Percentiles rank a stretch among this genome's conserved stretches.
These are phyloP conservation scores for Lutjanus campechanus DNA, from an alignment of 2,797 vertebrate genomes.

Conservation along the genomic window DNA sequence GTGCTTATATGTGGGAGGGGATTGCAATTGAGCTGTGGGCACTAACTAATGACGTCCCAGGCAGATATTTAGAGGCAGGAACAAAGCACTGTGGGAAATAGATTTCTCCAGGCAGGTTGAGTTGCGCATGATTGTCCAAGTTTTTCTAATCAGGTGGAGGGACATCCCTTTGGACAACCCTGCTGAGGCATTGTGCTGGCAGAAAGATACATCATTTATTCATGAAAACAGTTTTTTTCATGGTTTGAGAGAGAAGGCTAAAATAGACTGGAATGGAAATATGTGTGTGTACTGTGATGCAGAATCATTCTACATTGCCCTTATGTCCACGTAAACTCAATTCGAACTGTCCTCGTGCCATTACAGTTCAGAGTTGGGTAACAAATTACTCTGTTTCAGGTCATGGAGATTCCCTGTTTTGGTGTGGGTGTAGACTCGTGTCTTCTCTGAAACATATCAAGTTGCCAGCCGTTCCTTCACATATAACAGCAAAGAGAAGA, in stretches of 20 bases:
- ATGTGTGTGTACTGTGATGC: slow-evolving; percentile 7
- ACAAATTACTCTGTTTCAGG: background rate
- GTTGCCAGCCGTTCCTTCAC: slow-evolving; percentile 4
- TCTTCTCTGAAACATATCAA: background rate
- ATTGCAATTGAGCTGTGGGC: background rate
- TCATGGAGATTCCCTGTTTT: background rate
- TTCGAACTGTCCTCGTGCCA: background rate
- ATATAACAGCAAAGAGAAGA: background rate
- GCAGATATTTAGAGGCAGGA: slow-evolving; percentile 20
- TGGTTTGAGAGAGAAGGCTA: slow-evolving; percentile 41
- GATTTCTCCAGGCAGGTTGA: slow-evolving; percentile 27
- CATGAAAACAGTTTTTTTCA: slow-evolving; percentile 37
- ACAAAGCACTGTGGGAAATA: slow-evolving; percentile 47
- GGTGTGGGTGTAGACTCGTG: background rate
- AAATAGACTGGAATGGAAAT: slow-evolving; percentile 40
- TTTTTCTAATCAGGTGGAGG: slow-evolving; percentile 57
- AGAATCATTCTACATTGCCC: background rate
- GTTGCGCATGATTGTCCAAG: slow-evolving; percentile 48
- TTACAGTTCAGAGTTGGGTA: background rate
- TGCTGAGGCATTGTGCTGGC: slow-evolving; percentile 51
- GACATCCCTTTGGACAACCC: slow-evolving; percentile 58
- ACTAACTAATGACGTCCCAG: slow-evolving; percentile 27
- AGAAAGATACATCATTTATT: slow-evolving; percentile 52
- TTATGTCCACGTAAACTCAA: background rate
- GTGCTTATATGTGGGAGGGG: background rate